Base-by-base conservation (phyloP, 1,140 invertebrate species). In the Neodiprion lecontei region DNA sequence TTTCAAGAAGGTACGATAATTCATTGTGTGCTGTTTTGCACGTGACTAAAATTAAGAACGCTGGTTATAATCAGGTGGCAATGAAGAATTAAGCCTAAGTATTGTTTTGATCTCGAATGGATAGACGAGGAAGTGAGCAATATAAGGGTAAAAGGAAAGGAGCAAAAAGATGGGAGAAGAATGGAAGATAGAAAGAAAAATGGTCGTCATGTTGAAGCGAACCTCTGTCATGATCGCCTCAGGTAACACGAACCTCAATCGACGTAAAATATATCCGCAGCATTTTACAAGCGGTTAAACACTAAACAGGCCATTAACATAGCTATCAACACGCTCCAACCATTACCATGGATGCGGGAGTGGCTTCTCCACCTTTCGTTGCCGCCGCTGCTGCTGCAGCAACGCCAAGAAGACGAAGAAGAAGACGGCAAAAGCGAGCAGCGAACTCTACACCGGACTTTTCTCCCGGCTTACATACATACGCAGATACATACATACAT, bases 301-400 rank as follows among this genome's bases (percentile, higher is more conserved):
- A 72, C 74, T 79, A 78, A 79, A 79, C 75, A 72, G 73, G 73
- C 75, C 73, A 76, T 79, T 79, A 80, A 80, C 77, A 79, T 77
- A 69, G 77, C 74, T 79, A 80, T 80, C 79, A 78, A 74, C 74
- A 74, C 48, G 72, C 53, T 61, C 53, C 65, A 72, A 74, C 75
- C 72, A 79, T 80, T 79, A 78, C 69, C 73, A 61, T 50, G 50
- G 72, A 68, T 48, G 48, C 66, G 72, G 49, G 72, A 67, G 77
- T 72, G 78, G 78, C 70, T 69, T 78, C 77, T 80, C 69, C 74
- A 50, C 71, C 17, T 40, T 75, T 72, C 71, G 48, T 40, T 71
- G 50, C 50, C 48, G 28, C 74, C 53, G 73, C 28, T 5, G 28
- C 28, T 5, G 28, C 28, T 5, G 28, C 28, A 3, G 5, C 28